These are phyloP conservation scores for Lasioglossum figueresi DNA, from an alignment of 2,888 invertebrate species.

Conservation along the genomic window DNA sequence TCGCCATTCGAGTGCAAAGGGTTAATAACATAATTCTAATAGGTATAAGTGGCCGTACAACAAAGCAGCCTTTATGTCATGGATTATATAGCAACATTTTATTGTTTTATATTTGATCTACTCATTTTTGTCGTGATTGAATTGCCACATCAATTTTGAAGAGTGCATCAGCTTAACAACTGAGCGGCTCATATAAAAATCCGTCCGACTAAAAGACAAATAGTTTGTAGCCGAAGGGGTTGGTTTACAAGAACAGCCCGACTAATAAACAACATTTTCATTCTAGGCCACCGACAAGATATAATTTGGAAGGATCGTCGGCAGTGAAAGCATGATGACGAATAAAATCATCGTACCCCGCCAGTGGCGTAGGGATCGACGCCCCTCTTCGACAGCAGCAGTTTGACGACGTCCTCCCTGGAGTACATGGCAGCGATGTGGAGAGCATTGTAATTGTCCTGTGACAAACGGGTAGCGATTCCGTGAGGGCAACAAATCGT, in stretches of 20 bases:
- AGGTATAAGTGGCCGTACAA: not conserved
- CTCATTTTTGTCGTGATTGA: not conserved
- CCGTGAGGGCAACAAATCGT: conserved; percentile 8
- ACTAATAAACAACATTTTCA: not conserved
- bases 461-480: conserved; percentile 63
- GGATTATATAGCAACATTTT: no score
- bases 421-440: conserved; percentile 98
- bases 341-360: conserved; percentile 89
- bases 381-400: conserved; percentile 93
- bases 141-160: not conserved
- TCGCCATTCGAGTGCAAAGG: no score
- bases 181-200: not conserved
- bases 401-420: conserved; percentile 96
- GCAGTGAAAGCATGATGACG: not conserved
- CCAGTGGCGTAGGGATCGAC: conserved; percentile 97
- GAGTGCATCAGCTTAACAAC: not conserved
- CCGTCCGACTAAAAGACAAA: not conserved
- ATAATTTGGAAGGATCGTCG: not conserved
- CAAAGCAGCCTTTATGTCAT: not conserved
- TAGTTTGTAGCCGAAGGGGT: not conserved
- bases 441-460: conserved; percentile 98
- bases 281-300: not conserved
- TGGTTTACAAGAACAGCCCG: not conserved
- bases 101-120: not conserved
- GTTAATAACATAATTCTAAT: not conserved